Base-by-base conservation (phyloP, 1,140 invertebrate genomes). In the Caenorhabditis tropicalis region DNA sequence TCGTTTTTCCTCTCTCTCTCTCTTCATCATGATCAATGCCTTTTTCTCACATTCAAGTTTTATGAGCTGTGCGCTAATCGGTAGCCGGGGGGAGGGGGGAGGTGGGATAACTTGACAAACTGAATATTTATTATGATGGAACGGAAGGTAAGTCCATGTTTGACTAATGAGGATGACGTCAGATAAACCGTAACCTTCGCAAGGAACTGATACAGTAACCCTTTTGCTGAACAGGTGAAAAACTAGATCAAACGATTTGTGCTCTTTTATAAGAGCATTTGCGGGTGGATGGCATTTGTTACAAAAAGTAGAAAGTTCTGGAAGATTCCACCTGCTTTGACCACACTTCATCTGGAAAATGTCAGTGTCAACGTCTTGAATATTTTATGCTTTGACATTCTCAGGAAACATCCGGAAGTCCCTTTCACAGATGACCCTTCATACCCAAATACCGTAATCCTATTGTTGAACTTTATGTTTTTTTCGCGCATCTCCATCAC, bases 51-150 rank as follows among this genome's bases (percentile, higher is more conserved):
- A n/a, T n/a, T n/a, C 58, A 65, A 65, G 58, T 65, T 65, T 65
- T 65, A 65, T 65, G 58, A 65, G 58, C 58, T 65, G 31, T 65
- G 58, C 58, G 58, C 58, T 65, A 65, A 65, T 65, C 58, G 58
- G 58, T 33, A 5, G 6, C 12, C 16, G 29, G n/a, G 1, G 5
- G 6, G 3, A 12, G 29, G n/a, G 1, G 5, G 5, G n/a, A 51
- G 48, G n/a, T 51, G 48, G 10, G 5, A 19, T 16, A 5, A 5
- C 15, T 16, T 36, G n/a, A 36, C 21, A 27, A 24, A 24, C 5
- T 7, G n/a, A 58, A 7, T 16, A 27, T 58, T 58, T 58, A 58
- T 58, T 7, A 27, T 58, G 53, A 58, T n/a, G 53, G 53, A 58
- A 27, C 4, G 53, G n/a, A 58, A 15, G 21, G n/a, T n/a, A n/a